phyloP scores from a whole-genome alignment of 2,113 vertebrate species.

The Plestiodon gilberti region DNA sequence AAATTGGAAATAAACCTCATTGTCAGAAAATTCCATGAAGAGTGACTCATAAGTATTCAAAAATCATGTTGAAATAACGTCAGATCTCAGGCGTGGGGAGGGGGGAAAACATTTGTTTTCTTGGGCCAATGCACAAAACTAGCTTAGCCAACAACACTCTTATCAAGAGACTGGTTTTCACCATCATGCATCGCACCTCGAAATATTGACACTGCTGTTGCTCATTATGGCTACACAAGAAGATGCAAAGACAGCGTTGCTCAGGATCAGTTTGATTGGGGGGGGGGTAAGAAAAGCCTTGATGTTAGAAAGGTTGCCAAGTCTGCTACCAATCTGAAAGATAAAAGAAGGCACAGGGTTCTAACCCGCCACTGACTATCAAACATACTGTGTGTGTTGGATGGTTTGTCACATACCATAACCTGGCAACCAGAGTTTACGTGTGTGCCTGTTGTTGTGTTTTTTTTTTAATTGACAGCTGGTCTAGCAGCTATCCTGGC shows the following conservation, averaged over 20 bases:
- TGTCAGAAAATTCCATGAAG: conserved; percentile 49
- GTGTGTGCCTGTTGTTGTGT: too few relatives aligned
- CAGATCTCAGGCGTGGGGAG: neutral
- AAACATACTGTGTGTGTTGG: neutral
- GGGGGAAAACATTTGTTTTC: neutral
- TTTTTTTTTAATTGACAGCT: neutral
- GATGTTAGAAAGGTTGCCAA: neutral
- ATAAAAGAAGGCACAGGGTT: neutral
- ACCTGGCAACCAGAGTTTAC: neutral
- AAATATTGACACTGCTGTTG: neutral
- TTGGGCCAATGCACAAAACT: neutral
- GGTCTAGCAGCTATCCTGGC: neutral
- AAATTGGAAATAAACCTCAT: conserved; percentile 58
- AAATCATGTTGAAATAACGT: conserved; percentile 29
- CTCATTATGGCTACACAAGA: too few relatives aligned
- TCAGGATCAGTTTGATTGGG: neutral
- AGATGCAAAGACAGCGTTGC: too few relatives aligned
- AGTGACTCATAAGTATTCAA: conserved; percentile 66
- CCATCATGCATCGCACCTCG: neutral
- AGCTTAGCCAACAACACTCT: neutral
- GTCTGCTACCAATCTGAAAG: neutral
- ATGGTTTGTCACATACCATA: neutral
- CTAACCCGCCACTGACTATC: neutral
- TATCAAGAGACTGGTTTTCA: neutral
- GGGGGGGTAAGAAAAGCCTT: neutral